Percentiles rank a stretch among this genome's conserved stretches.
phyloP scores from a whole-genome alignment of 2,113 vertebrate species.

The Chrysochloris asiatica region DNA sequence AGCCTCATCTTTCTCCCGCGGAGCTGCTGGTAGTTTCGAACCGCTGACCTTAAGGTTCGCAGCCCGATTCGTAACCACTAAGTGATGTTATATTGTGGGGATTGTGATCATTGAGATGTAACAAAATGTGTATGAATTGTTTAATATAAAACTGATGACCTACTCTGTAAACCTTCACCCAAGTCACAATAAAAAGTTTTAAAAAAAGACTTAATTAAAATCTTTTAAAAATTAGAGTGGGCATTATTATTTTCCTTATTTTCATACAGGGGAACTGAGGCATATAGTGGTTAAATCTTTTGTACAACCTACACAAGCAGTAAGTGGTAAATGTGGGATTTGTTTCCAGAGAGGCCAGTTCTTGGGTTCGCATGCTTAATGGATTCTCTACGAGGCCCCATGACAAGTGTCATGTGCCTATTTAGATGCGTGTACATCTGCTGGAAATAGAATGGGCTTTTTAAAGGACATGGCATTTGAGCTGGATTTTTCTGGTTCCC shows the following conservation, averaged over 20 bases:
- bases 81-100: no score
- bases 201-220: no score
- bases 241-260: not conserved
- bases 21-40: no score
- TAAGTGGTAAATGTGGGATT: not conserved
- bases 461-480: not conserved
- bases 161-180: no score
- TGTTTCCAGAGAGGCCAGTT: not conserved
- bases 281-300: not conserved
- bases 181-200: no score
- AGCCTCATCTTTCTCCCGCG: no score
- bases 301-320: not conserved
- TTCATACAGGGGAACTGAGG: constrained; percentile 3
- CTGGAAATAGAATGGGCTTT: not conserved
- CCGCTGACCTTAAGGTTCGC: no score
- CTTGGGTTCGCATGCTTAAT: not conserved
- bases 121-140: no score
- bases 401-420: not conserved
- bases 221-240: not conserved
- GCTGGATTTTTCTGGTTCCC: not conserved
- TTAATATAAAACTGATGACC: no score
- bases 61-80: no score
- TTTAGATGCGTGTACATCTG: not conserved
- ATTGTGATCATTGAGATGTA: no score
- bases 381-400: not conserved